phyloP scores from a whole-genome alignment of 2,888 invertebrate species.

The Watsonalla binaria region DNA sequence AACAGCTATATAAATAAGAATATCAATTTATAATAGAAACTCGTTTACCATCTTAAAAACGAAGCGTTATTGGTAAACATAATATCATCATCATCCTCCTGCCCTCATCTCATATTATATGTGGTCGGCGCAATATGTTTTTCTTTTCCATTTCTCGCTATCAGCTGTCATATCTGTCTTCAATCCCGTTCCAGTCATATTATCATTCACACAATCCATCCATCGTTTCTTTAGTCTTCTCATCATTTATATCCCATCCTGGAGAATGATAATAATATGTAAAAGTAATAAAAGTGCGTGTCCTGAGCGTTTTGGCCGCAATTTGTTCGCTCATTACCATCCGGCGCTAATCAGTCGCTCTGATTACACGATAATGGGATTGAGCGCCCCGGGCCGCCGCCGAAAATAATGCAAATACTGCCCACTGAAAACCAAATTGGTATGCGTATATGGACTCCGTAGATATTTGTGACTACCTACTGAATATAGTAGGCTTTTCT shows the following conservation, averaged over 20 bases:
- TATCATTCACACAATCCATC: background rate
- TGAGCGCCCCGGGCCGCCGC: conserved; percentile 32
- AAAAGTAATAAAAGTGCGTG: conserved; percentile 10
- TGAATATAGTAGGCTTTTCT: too few relatives aligned
- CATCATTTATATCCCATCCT: background rate
- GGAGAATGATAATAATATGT: background rate
- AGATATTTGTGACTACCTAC: too few relatives aligned
- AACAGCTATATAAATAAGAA: too few relatives aligned
- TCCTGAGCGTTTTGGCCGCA: conserved; percentile 23
- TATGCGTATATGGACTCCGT: background rate
- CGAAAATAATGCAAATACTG: conserved; percentile 53
- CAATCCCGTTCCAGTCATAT: background rate
- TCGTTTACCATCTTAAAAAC: too few relatives aligned
- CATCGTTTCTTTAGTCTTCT: background rate
- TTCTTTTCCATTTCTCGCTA: too few relatives aligned
- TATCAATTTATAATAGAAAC: too few relatives aligned
- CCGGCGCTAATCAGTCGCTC: conserved; percentile 59
- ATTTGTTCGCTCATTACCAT: conserved; percentile 44
- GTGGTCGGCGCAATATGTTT: too few relatives aligned
- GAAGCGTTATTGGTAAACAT: too few relatives aligned
- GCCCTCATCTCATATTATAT: too few relatives aligned
- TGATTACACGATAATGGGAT: conserved; percentile 65
- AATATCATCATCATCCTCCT: too few relatives aligned
- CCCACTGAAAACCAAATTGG: conserved; percentile 16
- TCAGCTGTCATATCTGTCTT: too few relatives aligned